Base-by-base conservation (phyloP, 2,113 vertebrate species). In the Bufo bufo region DNA sequence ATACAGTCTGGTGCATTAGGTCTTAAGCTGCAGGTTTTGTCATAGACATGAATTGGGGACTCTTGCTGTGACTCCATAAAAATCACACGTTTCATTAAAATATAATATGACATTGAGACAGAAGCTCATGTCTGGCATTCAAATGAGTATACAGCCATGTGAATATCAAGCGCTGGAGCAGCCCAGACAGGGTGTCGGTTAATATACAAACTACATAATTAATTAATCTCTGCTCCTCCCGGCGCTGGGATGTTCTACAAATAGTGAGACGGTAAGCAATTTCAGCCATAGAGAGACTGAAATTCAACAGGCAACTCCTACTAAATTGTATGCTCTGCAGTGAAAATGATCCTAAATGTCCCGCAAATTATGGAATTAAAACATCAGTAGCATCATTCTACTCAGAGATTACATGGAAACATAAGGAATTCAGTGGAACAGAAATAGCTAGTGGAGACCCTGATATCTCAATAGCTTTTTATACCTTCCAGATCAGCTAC, bases 181-280 rank as follows among this genome's bases (percentile, higher is more conserved):
- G 47, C 75, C 85, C 85, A 86, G 85, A 69, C 75, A 69, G n/a
- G 56, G 77, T 79, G 85, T 86, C 75, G 69, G 61, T 86, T 86
- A 86, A 79, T 79, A 79, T 86, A 50, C 85, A 80, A 79, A 80
- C 61, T 69, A 33, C 85, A 80, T 86, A 86, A 79, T 86, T 86
- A 86, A 79, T 86, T 86, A 86, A 86, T 86, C 59, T 12, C 75
- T 69, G 77, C 47, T 86, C 75, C 74, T 86, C 45, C 77, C 17
- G 17, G 61, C 59, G 12, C 20, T 78, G 85, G 8, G 58, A 47
- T 69, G 49, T 54, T 50, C 14, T 54, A 69, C 33, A 80, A 23
- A 13, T 20, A 69, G 52, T 20, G 47, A 79, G 49, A 65, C 59
- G 52, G 77, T 77, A 63, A 78, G 20, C 49, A 66, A 56, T 66